Evolutionary conservation across 2,888 invertebrate genomes (phyloP).

Genomic region (Macrophya alboannulata): DNA sequence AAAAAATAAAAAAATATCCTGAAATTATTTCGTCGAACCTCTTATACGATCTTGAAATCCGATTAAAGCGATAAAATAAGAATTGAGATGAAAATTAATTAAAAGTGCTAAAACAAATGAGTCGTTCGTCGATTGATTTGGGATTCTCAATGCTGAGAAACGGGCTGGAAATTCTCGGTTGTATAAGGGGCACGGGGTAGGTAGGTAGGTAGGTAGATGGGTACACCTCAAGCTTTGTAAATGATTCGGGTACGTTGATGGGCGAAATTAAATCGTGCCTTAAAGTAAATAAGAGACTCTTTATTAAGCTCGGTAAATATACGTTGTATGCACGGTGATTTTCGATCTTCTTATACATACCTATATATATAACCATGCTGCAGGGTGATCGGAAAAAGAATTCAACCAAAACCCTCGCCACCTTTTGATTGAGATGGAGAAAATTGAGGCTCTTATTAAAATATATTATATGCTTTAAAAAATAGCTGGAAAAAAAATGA

Average conservation of each 20-base stretch:
- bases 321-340: conserved; percentile 37
- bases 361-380: too few species aligned
- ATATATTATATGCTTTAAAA: not conserved
- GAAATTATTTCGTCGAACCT: not conserved
- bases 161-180: not conserved
- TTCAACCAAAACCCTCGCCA: not conserved
- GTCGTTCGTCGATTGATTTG: conserved; percentile 8
- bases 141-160: not conserved
- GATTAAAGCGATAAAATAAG: not conserved
- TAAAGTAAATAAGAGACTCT: conserved; percentile 22
- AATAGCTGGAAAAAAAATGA: not conserved
- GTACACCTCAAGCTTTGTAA: conserved; percentile 4
- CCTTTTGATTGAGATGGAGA: not conserved
- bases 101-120: not conserved
- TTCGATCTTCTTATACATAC: conserved; percentile 29
- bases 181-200: too few species aligned
- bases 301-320: conserved; percentile 25
- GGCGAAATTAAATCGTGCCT: conserved; percentile 30
- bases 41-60: not conserved
- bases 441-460: not conserved
- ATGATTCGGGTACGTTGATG: conserved; percentile 29
- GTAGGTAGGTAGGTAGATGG: not conserved
- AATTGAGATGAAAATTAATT: not conserved
- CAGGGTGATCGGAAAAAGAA: not conserved
- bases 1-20: not conserved